A percentile compares a stretch with the other conserved stretches of the same genome.
Conservation (phyloP, 2,797 vertebrate genomes). For the Botia kubotai region DNA sequence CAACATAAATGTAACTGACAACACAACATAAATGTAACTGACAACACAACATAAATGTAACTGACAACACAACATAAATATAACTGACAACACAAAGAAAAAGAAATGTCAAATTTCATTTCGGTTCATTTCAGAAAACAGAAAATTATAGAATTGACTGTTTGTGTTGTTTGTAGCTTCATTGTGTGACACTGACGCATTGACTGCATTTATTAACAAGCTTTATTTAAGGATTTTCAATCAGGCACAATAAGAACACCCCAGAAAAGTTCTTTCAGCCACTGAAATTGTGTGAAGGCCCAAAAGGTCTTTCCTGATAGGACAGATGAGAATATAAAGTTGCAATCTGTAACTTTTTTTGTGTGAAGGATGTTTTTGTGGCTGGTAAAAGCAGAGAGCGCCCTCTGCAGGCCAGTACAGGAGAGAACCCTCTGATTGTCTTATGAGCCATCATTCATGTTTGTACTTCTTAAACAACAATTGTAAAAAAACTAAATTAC, state of each 20-base stretch:
- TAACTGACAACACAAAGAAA: too few relatives aligned
- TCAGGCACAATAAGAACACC: background rate
- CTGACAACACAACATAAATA: too few relatives aligned
- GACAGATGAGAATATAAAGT: background rate
- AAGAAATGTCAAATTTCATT: too few relatives aligned
- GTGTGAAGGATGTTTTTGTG: conserved; percentile 27
- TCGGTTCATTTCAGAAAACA: too few relatives aligned
- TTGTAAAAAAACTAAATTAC: background rate
- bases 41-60: too few relatives aligned
- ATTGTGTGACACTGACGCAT: too few relatives aligned
- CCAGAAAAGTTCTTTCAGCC: background rate
- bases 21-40: too few relatives aligned
- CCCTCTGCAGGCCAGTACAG: conserved; percentile 18
- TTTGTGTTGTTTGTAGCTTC: too few relatives aligned
- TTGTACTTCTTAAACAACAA: background rate
- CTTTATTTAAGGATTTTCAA: too few relatives aligned
- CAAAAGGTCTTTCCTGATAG: background rate
- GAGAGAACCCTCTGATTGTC: background rate
- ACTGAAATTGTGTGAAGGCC: background rate
- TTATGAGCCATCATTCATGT: background rate
- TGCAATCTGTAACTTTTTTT: conserved; percentile 11
- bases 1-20: too few relatives aligned
- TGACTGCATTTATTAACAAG: too few relatives aligned
- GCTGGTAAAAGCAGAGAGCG: conserved; percentile 11
- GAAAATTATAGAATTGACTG: too few relatives aligned